phyloP scores from a whole-genome alignment of 2,888 invertebrate genomes.

The Cryptocheilus praepositus region DNA sequence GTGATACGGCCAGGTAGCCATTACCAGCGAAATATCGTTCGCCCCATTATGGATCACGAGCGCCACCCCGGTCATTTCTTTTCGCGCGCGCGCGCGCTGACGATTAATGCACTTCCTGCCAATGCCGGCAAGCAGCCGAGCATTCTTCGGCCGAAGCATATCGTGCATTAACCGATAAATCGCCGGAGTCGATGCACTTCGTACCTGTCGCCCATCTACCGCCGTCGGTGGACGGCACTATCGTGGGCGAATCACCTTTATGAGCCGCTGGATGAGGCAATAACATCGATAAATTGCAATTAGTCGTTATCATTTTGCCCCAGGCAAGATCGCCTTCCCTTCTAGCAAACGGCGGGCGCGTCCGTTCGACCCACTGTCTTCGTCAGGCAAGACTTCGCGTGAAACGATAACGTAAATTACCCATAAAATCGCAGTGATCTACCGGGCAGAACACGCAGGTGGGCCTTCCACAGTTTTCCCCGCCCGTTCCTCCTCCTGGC shows the following conservation, averaged over 20 bases:
- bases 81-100: no score
- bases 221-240: background rate
- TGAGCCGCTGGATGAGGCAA: constrained; percentile 28
- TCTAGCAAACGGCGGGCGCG: constrained; percentile 1
- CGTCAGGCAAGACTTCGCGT: constrained; percentile 14
- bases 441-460: constrained; percentile 16
- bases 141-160: background rate
- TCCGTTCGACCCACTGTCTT: background rate
- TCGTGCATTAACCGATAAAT: constrained; percentile 30
- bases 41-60: no score
- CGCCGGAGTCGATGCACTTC: constrained; percentile 32
- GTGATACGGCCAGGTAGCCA: no score
- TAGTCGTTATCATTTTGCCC: constrained; percentile 51
- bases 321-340: constrained; percentile 1
- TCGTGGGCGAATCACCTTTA: constrained; percentile 20
- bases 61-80: no score
- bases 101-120: no score
- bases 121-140: no score
- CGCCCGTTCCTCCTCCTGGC: background rate
- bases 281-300: constrained; percentile 60
- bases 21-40: no score
- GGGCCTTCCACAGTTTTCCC: constrained; percentile 6
- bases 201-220: background rate
- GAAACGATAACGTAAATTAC: constrained; percentile 40
- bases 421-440: constrained; percentile 39